Conservation (phyloP, 2,113 vertebrate genomes). For the Passer montanus region DNA sequence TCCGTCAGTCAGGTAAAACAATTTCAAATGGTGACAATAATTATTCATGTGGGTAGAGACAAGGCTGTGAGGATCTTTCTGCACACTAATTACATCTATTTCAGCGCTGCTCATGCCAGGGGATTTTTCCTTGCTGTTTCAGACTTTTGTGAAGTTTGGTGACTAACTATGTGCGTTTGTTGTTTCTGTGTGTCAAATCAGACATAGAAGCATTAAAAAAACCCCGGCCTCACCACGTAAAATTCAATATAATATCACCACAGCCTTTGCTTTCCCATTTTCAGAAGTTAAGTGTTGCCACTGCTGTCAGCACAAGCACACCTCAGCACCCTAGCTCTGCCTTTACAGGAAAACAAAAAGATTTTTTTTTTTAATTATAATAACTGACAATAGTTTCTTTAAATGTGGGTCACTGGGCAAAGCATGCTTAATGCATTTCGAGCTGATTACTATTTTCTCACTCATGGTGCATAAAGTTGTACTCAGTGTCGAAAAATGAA, state of each 20-base stretch:
- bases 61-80: conserved; percentile 15
- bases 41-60: background rate
- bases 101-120: background rate
- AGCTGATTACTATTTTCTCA: conserved; percentile 50
- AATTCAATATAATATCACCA: conserved; percentile 25
- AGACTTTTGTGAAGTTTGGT: conserved; percentile 24
- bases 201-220: background rate
- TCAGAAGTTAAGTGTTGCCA: conserved; percentile 18
- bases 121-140: conserved; percentile 30
- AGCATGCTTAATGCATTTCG: conserved; percentile 12
- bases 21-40: background rate
- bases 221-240: background rate
- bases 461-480: conserved; percentile 40
- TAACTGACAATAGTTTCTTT: conserved; percentile 46
- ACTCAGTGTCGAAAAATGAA: conserved; percentile 46
- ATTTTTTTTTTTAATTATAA: background rate
- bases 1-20: conserved; percentile 58
- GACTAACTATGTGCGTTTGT: background rate
- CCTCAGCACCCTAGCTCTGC: conserved; percentile 40
- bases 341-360: conserved; percentile 51
- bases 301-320: conserved; percentile 11
- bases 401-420: conserved; percentile 63
- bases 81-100: background rate
- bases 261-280: conserved; percentile 10
- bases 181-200: conserved; percentile 2